Evolutionary conservation across 2,888 invertebrate species (phyloP).

Genomic region (Lysandra bellargus): DNA sequence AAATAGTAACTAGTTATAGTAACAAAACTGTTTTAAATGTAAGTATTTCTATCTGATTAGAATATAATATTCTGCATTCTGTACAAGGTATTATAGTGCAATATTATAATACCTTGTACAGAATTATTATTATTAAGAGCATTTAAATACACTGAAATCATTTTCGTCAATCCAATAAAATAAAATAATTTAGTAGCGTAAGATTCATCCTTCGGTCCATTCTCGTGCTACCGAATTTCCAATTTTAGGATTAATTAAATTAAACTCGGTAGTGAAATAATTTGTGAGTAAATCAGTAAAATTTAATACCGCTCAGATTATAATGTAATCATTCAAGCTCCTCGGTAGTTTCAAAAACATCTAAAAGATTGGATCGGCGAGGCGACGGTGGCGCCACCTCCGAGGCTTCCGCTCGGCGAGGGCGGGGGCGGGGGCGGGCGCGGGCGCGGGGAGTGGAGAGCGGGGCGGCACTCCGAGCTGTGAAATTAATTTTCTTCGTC

Average conservation of each 20-base stretch:
- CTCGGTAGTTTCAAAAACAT: constrained; percentile 77
- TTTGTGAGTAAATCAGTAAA: constrained; percentile 81
- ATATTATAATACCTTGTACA: not conserved
- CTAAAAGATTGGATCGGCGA: constrained; percentile 76
- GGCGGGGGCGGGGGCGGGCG: constrained; percentile 51
- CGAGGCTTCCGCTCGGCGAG: constrained; percentile 63
- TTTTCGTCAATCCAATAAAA: not conserved
- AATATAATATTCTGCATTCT: not conserved
- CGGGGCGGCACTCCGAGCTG: constrained; percentile 74
- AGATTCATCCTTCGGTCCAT: constrained; percentile 53
- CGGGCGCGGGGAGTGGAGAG: constrained; percentile 38
- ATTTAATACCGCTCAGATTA: constrained; percentile 79
- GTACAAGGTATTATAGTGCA: not conserved
- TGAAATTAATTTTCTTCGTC: constrained; percentile 81
- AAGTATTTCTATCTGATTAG: not conserved
- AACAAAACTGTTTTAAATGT: too few species aligned
- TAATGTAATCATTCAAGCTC: constrained; percentile 80
- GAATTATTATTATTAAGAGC: not conserved
- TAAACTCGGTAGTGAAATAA: constrained; percentile 80
- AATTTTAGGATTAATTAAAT: constrained; percentile 80
- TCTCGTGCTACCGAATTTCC: constrained; percentile 52
- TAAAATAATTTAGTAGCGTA: constrained; percentile 44
- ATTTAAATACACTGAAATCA: too few species aligned
- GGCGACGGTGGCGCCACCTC: constrained; percentile 68
- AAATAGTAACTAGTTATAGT: too few species aligned